A percentile compares a stretch with the other conserved stretches of the same genome.
Conservation (phyloP, 2,797 vertebrate species). For the Pipistrellus pygmaeus region DNA sequence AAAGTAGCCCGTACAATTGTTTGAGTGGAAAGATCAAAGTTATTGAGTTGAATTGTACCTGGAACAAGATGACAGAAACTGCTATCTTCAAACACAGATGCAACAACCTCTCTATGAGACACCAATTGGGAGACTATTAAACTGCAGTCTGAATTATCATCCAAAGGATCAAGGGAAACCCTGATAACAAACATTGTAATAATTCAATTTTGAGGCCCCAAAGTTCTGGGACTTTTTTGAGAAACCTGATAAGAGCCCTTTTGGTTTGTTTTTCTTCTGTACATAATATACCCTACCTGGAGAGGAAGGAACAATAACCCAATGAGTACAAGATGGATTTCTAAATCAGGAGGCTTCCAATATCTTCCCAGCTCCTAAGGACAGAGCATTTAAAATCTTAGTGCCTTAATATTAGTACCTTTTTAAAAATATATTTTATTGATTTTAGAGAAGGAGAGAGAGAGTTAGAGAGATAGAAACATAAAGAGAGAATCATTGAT, state of each 20-base stretch:
- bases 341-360: neutral
- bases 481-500: too few species aligned
- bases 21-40: constrained; percentile 71
- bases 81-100: constrained; percentile 43
- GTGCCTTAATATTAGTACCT: neutral
- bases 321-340: neutral
- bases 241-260: constrained; percentile 51
- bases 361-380: constrained; percentile 11
- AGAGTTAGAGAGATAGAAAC: too few species aligned
- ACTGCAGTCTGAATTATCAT: neutral
- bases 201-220: constrained; percentile 53
- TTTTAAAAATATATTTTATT: too few species aligned
- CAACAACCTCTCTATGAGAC: constrained; percentile 2
- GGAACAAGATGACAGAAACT: constrained; percentile 58
- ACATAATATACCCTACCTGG: neutral
- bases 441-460: too few species aligned
- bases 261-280: constrained; percentile 46
- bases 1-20: constrained; percentile 36
- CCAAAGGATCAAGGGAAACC: constrained; percentile 8
- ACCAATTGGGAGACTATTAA: constrained; percentile 19
- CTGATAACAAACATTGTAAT: constrained; percentile 43
- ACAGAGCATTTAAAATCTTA: constrained; percentile 32
- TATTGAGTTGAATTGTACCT: constrained; percentile 30
- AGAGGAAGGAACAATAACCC: neutral
- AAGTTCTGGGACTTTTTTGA: constrained; percentile 38